A percentile compares a stretch with the other conserved stretches of the same genome.
phyloP scores from a whole-genome alignment of 2,888 invertebrate species.

The Drosophila buzzatii region DNA sequence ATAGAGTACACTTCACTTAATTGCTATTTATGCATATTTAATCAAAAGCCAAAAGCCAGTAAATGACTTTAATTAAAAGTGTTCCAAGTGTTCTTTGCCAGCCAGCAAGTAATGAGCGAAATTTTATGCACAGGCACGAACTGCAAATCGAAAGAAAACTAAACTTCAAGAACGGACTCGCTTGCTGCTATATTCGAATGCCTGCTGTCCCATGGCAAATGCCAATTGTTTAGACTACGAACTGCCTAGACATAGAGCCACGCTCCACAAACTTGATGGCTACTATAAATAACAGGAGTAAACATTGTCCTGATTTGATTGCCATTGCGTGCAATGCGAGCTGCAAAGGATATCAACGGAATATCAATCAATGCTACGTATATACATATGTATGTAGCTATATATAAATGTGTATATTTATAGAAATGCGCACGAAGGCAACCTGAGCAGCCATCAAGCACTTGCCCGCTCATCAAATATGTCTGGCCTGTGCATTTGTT shows the following conservation, averaged over 20 bases:
- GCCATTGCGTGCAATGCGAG: slow-evolving; percentile 45
- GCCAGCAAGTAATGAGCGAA: slow-evolving; percentile 19
- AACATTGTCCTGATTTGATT: slow-evolving; percentile 55
- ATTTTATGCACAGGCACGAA: slow-evolving; percentile 51
- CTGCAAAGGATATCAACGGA: slow-evolving; percentile 47
- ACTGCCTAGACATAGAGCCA: not conserved
- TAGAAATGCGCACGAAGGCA: not conserved
- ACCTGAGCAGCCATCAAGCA: not conserved
- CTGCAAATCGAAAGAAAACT: slow-evolving; percentile 25
- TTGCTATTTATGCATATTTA: slow-evolving; percentile 72
- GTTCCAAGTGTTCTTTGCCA: slow-evolving; percentile 5
- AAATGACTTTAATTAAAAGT: slow-evolving; percentile 41
- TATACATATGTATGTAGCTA: slow-evolving; percentile 6
- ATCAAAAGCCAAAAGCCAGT: slow-evolving; percentile 43
- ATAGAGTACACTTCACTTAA: slow-evolving; percentile 49
- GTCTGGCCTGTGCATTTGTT: slow-evolving; percentile 53
- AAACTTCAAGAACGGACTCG: slow-evolving; percentile 27
- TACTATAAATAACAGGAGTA: slow-evolving; percentile 44
- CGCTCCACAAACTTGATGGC: slow-evolving; percentile 9
- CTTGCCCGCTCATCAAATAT: slow-evolving; percentile 17
- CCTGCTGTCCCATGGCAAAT: slow-evolving; percentile 13
- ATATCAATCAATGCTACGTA: slow-evolving; percentile 26
- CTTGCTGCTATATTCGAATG: not conserved
- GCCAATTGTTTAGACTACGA: slow-evolving; percentile 28
- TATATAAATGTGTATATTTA: not conserved